Percentiles rank a stretch among this genome's conserved stretches.
These are phyloP conservation scores for Alcis repandata DNA, from an alignment of 2,888 invertebrate genomes.

Conservation along the genomic window DNA sequence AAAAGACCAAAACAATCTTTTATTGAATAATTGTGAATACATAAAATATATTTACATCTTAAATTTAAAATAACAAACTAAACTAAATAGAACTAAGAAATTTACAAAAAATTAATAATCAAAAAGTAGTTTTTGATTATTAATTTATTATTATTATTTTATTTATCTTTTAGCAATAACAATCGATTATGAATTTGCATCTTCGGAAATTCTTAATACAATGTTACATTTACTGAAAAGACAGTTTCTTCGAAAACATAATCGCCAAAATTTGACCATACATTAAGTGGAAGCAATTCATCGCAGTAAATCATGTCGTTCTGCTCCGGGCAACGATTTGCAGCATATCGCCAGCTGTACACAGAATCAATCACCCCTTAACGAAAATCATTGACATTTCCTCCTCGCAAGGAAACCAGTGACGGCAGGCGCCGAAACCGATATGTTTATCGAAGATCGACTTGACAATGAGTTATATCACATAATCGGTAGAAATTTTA, in stretches of 20 bases:
- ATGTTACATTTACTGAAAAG: background rate
- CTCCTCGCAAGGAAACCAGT: slow-evolving; percentile 46
- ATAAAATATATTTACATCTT: too few species aligned
- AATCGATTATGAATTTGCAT: background rate
- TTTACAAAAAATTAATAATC: too few species aligned
- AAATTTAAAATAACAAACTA: too few species aligned
- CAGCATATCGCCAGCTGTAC: slow-evolving; percentile 25
- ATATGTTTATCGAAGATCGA: slow-evolving; percentile 56
- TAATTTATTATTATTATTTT: too few species aligned
- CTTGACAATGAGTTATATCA: slow-evolving; percentile 62
- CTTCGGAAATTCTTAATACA: background rate
- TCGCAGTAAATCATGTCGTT: slow-evolving; percentile 55
- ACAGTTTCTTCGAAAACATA: slow-evolving; percentile 23
- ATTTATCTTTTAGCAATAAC: too few species aligned
- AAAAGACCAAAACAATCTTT: too few species aligned
- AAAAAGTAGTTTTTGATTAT: too few species aligned
- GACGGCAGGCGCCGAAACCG: slow-evolving; percentile 41
- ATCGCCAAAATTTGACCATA: slow-evolving; percentile 34
- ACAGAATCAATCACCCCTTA: slow-evolving; percentile 60
- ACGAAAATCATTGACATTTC: slow-evolving; percentile 68
- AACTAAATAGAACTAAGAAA: too few species aligned
- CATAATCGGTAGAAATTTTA: slow-evolving; percentile 70
- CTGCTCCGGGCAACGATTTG: slow-evolving; percentile 47
- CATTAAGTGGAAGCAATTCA: slow-evolving; percentile 55
- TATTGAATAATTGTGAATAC: too few species aligned